These are phyloP conservation scores for Leptobrachium ailaonicum DNA, from an alignment of 2,113 vertebrate species.

Conservation along the genomic window DNA sequence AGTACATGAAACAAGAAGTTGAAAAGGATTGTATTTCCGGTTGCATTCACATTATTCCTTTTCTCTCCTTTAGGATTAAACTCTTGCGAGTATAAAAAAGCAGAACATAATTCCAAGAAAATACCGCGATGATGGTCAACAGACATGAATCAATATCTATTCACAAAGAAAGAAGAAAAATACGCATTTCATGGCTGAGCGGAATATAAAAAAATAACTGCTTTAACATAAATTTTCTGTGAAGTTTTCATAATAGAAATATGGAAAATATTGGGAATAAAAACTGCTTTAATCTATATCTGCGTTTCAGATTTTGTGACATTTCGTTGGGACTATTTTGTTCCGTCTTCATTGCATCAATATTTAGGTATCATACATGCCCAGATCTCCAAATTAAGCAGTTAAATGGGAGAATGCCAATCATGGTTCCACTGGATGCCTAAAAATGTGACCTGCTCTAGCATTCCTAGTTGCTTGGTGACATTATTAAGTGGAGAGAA, in stretches of 20 bases:
- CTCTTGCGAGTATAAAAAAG: neutral
- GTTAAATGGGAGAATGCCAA: too few relatives aligned
- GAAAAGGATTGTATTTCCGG: too few relatives aligned
- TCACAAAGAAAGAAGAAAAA: constrained; percentile 8
- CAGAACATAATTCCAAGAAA: neutral
- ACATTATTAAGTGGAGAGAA: too few relatives aligned
- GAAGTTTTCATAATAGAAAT: neutral
- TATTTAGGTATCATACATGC: too few relatives aligned
- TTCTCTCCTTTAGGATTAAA: constrained; percentile 36
- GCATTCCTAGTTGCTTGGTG: too few relatives aligned
- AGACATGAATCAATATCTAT: neutral
- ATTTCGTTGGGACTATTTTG: too few relatives aligned
- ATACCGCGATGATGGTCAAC: neutral
- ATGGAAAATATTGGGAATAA: neutral
- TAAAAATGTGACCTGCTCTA: too few relatives aligned
- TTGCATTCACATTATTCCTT: neutral
- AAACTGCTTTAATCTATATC: neutral
- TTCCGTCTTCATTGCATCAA: too few relatives aligned
- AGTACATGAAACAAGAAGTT: too few relatives aligned
- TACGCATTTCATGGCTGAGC: neutral
- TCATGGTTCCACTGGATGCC: too few relatives aligned
- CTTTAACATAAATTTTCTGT: neutral
- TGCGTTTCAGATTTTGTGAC: neutral
- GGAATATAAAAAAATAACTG: neutral
- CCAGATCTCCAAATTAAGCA: too few relatives aligned